phyloP scores from a whole-genome alignment of 2,888 invertebrate species.

The Psylliodes chrysocephalus region DNA sequence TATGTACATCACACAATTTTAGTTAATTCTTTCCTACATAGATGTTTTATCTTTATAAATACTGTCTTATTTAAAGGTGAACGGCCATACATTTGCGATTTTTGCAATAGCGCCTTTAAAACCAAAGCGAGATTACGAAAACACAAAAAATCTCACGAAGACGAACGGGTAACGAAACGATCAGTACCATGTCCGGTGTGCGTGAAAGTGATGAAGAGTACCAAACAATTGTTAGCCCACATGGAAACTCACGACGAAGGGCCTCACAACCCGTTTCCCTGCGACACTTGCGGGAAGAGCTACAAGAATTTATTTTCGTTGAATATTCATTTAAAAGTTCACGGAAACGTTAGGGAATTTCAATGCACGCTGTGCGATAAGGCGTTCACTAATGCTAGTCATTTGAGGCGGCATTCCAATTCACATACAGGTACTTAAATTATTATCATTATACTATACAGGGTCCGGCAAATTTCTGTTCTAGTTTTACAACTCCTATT shows the following conservation, averaged over 20 bases:
- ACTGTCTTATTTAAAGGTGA: constrained; percentile 47
- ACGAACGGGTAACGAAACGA: constrained; percentile 47
- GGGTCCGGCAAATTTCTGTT: too few species aligned
- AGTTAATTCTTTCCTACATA: too few species aligned
- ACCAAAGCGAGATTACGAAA: constrained; percentile 57
- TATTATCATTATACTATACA: too few species aligned
- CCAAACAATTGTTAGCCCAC: constrained; percentile 53
- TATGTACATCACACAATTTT: not conserved
- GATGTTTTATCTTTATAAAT: too few species aligned
- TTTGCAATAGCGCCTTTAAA: constrained; percentile 57
- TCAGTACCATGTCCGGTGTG: constrained; percentile 55
- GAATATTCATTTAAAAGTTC: constrained; percentile 53
- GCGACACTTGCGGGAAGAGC: constrained; percentile 55
- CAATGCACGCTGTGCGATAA: constrained; percentile 57
- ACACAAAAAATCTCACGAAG: constrained; percentile 55
- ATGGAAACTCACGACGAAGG: constrained; percentile 53
- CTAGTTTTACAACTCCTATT: too few species aligned
- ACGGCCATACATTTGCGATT: constrained; percentile 56
- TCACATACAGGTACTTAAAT: constrained; percentile 59
- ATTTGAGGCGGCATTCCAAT: constrained; percentile 57
- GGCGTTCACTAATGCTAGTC: constrained; percentile 54
- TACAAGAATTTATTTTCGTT: constrained; percentile 53
- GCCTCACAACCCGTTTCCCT: constrained; percentile 52
- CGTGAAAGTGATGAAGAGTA: constrained; percentile 52
- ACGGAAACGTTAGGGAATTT: constrained; percentile 51